Base-by-base conservation (phyloP, 2,797 vertebrate species). In the Acipenser transmontanus region DNA sequence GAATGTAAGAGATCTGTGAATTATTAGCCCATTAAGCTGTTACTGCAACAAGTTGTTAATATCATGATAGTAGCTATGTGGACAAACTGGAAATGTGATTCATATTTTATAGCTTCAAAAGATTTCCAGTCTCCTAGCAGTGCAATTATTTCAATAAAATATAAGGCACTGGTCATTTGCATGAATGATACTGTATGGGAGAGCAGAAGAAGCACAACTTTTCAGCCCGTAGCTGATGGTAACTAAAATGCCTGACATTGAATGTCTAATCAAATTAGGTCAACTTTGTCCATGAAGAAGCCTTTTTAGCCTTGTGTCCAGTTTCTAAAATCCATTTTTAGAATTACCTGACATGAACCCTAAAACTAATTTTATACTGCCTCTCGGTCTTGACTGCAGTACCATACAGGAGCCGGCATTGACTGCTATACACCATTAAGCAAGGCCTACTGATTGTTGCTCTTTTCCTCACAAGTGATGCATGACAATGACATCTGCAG, bases 101-200 rank as follows among this genome's bases (percentile, higher is more conserved):
- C 12, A 52, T 52, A 52, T 52, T 8, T 52, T 52, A 8, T 52
- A 8, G 8, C 51, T 52, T 52, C 8, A 12, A 52, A 52, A 52
- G 8, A 52, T 52, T 52, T 8, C 51, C 12, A 8, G 51, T 52
- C 34, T 11, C 51, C 8, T 52, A 52, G 51, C 2, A 1, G 12
- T 52, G 51, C 51, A 52, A 52, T 52, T 52, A 52, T 52, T 52
- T 52, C 51, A 52, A 52, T 52, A 52, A 8, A 52, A 52, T 52
- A 12, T 8, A 52, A 52, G 12, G 8, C 50, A 8, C 1, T 52
- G 51, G 8, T 52, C 51, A 52, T 52, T 52, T 52, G 34, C 4
- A 4, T 3, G 34, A 34, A 52, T 8, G 11, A 52, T 8, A 52
- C 51, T 52, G 12, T 52, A 52, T 8, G 3, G 34, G 12, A 52